Percentiles rank a stretch among this genome's conserved stretches.
Conservation (phyloP, 2,797 vertebrate genomes). For the Lepidocolaptes lacrymiger region DNA sequence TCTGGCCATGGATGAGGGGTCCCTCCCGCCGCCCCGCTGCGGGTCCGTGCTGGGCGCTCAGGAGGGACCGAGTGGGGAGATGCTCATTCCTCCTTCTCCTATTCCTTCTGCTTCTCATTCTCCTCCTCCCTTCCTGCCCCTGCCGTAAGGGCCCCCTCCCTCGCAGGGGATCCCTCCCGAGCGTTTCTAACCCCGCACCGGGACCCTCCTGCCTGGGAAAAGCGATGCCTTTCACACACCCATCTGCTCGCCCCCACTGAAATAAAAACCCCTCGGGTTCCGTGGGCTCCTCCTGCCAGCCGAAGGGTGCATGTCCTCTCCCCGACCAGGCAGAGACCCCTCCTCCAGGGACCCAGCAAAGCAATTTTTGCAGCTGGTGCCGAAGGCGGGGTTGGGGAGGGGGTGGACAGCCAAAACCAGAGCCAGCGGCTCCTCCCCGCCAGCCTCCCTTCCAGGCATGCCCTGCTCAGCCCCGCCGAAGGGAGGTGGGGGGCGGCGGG, state of each 20-base stretch:
- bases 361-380: not conserved
- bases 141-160: not conserved
- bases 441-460: not conserved
- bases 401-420: not conserved
- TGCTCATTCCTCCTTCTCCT: not conserved
- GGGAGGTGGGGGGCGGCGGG: not conserved
- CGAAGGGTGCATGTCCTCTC: too few species aligned
- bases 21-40: not conserved
- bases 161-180: too few species aligned
- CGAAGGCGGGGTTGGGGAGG: not conserved
- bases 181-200: not conserved
- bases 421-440: not conserved
- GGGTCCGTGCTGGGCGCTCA: too few species aligned
- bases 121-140: not conserved
- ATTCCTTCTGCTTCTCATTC: not conserved
- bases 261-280: not conserved
- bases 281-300: not conserved
- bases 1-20: too few species aligned
- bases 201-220: not conserved
- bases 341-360: not conserved
- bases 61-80: not conserved
- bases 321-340: not conserved
- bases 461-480: not conserved
- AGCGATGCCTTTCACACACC: not conserved
- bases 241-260: not conserved